Base-by-base conservation (phyloP, 2,797 vertebrate species). In the Etheostoma perlongum region DNA sequence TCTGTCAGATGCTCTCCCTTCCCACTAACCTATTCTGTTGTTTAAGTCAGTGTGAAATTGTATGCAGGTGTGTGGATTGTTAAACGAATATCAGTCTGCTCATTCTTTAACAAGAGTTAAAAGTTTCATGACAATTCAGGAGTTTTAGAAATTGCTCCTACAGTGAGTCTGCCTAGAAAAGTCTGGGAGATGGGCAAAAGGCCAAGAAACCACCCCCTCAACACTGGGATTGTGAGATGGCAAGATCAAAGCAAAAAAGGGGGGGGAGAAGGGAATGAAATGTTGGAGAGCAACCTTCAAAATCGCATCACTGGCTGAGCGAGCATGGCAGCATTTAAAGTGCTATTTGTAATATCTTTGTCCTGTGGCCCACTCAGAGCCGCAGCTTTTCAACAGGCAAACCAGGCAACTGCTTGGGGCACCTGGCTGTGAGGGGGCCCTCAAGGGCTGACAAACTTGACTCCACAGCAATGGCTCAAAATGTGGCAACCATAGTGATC, bases 11-110 rank as follows among this genome's bases (percentile, higher is more conserved):
- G 78, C 74, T 71, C 60, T 75, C 79, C 67, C 72, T 85, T 72
- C 85, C 61, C 68, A 57, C 74, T 55, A 76, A 81, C 85, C 61
- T 76, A 81, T 86, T 82, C 71, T 85, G 85, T 91, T 91, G 85
- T 89, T 88, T 88, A 88, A 91, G 83, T 79, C 85, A 5, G 84
- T 93, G 89, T 88, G 87, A 87, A 89, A 90, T 88, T 88, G 76
- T 88, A 85, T 88, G 81, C 88, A 87, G 82, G 85, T 88, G 78
- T 85, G 76, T 72, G 81, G 70, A 88, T 83, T 88, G 86, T 88
- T 88, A 92, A 89, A 82, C 64, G 69, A 83, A 82, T 85, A 82
- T 80, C 76, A 42, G 40, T 67, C 60, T 71, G 76, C 77, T 89
- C 66, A 8, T 82, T 88, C 60, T 82, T 85, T 81, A 74, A 72